phyloP scores from a whole-genome alignment of 2,113 vertebrate species.

The Vanacampus margaritifer region DNA sequence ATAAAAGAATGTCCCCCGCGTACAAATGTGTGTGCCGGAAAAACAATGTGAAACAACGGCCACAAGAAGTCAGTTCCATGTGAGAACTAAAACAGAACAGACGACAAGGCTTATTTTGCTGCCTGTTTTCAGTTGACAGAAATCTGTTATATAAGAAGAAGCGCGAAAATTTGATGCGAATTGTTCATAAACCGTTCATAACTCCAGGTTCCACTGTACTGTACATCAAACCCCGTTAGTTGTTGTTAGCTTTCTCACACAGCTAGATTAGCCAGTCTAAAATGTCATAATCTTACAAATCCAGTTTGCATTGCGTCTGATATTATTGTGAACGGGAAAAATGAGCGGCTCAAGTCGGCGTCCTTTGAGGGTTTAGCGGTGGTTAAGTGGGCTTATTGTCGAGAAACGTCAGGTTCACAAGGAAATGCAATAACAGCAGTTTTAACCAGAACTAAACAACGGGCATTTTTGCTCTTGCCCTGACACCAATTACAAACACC shows the following conservation, averaged over 20 bases:
- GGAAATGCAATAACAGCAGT: not conserved
- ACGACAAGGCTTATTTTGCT: conserved; percentile 24
- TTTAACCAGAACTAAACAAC: not conserved
- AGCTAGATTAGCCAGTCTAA: not conserved
- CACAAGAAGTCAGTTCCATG: conserved; percentile 5
- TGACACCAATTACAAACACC: not conserved
- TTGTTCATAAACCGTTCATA: too few species aligned
- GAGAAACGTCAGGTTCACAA: not conserved
- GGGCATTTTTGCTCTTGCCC: not conserved
- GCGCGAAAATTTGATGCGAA: too few species aligned
- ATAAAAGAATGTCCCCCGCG: not conserved
- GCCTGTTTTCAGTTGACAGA: not conserved
- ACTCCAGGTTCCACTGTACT: too few species aligned
- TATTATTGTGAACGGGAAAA: not conserved
- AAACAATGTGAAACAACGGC: conserved; percentile 8
- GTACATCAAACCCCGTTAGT: conserved; percentile 13
- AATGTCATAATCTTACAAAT: not conserved
- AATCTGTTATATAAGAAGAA: too few species aligned
- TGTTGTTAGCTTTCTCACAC: conserved; percentile 21
- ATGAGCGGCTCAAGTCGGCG: not conserved
- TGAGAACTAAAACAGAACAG: conserved; percentile 15
- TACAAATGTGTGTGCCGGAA: conserved; percentile 2
- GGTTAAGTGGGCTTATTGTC: not conserved
- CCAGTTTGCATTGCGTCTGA: not conserved
- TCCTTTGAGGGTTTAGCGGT: not conserved